These are phyloP conservation scores for Drosophila mayaguana DNA, from an alignment of 2,888 invertebrate genomes.

Conservation along the genomic window DNA sequence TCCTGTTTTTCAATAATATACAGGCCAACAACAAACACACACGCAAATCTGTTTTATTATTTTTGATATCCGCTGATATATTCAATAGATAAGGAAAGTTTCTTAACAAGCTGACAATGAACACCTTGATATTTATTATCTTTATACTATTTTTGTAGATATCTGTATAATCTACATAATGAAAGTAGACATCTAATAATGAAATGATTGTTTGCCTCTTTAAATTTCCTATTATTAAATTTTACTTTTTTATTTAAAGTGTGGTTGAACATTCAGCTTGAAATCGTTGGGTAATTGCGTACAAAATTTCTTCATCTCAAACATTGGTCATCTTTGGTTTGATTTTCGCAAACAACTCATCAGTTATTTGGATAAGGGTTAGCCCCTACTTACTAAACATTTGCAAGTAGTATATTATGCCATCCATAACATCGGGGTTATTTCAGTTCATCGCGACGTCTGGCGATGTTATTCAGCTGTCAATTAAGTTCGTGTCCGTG, in stretches of 20 bases:
- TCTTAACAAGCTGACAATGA: neutral
- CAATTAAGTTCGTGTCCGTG: conserved; percentile 54
- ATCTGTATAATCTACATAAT: neutral
- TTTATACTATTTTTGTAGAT: neutral
- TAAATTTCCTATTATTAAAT: too few species aligned
- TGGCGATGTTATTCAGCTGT: conserved; percentile 61
- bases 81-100: neutral
- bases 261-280: too few species aligned
- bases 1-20: neutral
- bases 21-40: neutral
- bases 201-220: neutral
- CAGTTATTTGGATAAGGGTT: conserved; percentile 13
- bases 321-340: neutral
- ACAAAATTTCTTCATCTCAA: neutral
- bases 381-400: conserved; percentile 10
- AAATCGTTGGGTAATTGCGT: neutral
- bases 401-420: conserved; percentile 21
- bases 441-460: conserved; percentile 44
- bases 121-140: neutral
- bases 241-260: too few species aligned
- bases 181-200: neutral
- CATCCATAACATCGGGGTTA: conserved; percentile 50
- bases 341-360: neutral
- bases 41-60: neutral
- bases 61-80: neutral